Base-by-base conservation (phyloP, 2,113 vertebrate species). In the Stomatorhinus ivindoensis region DNA sequence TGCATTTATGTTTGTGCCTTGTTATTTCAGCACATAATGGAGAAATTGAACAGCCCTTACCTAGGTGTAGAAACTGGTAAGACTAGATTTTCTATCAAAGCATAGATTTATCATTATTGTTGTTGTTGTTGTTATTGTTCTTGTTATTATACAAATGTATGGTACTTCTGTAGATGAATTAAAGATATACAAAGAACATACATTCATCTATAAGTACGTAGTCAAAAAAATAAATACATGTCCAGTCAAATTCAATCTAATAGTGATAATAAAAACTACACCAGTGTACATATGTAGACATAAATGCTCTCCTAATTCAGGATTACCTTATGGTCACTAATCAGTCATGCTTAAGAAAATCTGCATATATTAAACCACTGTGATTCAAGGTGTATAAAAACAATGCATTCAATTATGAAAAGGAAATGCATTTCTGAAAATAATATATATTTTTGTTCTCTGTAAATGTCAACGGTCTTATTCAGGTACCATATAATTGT, bases 1-100 rank as follows among this genome's bases (percentile, higher is more conserved):
- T 95, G 94, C 93, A 94, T 95, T 95, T 95, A 91, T 94, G 90
- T 92, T 94, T 93, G 92, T 92, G 85, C 89, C 88, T 83, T 90
- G 86, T 86, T 92, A 89, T 91, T 85, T 93, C 90, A 91, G 91
- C 92, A 92, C 93, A 91, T 91, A 92, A 86, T 90, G 90, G 90
- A 93, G 93, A 93, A 90, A 90, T 85, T 92, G 88, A 87, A 89
- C 90, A 89, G 92, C 89, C 80, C 39, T 21, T 51, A 83, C 69
- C 31, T 10, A 42, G 39, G n/a, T 17, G 24, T 35, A 83, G 48
- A 83, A 44, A 35, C 2, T 31, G 5, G 19, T 35, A 44, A 42
- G 83, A 89, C 61, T 19, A 17, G 48, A 53, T 88, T 83, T 76
- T 89, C 50, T 89, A 50, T 39, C 82, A 89, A 48, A 2, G 47